Evolutionary conservation across 2,113 vertebrate species (phyloP).

Genomic region (Sylvia atricapilla): DNA sequence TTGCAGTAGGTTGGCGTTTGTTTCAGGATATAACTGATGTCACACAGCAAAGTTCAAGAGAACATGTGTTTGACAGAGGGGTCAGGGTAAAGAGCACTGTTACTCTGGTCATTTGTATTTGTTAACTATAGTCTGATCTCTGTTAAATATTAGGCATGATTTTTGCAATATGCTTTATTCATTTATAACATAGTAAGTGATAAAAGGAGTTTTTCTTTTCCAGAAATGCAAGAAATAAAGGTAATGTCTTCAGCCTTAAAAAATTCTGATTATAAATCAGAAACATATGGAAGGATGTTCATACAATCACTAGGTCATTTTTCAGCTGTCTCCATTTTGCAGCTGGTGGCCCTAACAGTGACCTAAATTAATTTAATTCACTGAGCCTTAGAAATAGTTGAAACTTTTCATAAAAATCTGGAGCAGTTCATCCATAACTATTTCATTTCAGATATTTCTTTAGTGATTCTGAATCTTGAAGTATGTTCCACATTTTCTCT

Average conservation of each 20-base stretch:
- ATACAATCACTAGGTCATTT: background rate
- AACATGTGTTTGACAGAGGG: background rate
- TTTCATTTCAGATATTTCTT: background rate
- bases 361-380: conserved; percentile 17
- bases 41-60: background rate
- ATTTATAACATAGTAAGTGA: background rate
- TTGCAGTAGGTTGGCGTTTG: background rate
- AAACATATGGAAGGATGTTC: conserved; percentile 32
- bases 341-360: conserved; percentile 1
- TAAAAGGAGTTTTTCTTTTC: background rate
- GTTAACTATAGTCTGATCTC: background rate
- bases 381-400: background rate
- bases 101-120: background rate
- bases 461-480: background rate
- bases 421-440: background rate
- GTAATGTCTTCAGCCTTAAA: conserved; percentile 18
- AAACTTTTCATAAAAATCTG: background rate
- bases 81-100: background rate
- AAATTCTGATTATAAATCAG: conserved; percentile 6
- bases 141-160: background rate
- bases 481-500: background rate
- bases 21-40: background rate
- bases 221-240: background rate
- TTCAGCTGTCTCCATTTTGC: conserved; percentile 20
- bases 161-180: background rate